Percentiles rank a stretch among this genome's conserved stretches.
Evolutionary conservation across 2,113 vertebrate genomes (phyloP).

Genomic region (Oncorhynchus kisutch): DNA sequence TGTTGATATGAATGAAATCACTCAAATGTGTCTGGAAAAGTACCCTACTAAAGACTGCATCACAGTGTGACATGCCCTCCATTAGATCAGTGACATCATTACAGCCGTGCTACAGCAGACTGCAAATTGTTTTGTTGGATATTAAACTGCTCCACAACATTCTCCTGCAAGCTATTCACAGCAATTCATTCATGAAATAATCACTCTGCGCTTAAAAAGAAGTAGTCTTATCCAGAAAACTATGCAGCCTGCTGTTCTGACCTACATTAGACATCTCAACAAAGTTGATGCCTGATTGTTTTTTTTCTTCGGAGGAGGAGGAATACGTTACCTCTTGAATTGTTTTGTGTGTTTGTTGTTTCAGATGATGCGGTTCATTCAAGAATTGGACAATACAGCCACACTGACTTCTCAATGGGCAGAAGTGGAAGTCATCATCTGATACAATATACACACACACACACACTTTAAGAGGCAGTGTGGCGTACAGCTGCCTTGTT

Average conservation of each 20-base stretch:
- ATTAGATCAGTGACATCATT: slow-evolving; percentile 10
- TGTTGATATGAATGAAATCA: background rate
- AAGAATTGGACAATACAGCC: no score
- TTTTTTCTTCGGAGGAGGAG: background rate
- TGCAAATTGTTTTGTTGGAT: slow-evolving; percentile 60
- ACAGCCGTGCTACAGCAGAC: slow-evolving; percentile 33
- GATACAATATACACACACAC: no score
- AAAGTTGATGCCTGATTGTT: background rate
- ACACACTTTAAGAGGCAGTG: slow-evolving; percentile 20
- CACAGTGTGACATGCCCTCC: background rate
- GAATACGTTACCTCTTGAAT: background rate
- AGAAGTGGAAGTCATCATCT: no score
- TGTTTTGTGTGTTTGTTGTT: no score
- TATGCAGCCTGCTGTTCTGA: slow-evolving; percentile 18
- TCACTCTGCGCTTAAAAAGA: slow-evolving; percentile 40
- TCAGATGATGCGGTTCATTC: no score
- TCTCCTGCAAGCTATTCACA: slow-evolving; percentile 50
- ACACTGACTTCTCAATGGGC: no score
- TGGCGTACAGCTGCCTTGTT: slow-evolving; percentile 33
- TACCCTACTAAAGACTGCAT: background rate
- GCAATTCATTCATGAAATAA: slow-evolving; percentile 50
- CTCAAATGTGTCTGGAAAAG: background rate
- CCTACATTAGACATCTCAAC: slow-evolving; percentile 9
- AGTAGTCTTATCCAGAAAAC: slow-evolving; percentile 14
- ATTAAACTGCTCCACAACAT: slow-evolving; percentile 47